Evolutionary conservation across 1,140 invertebrate species (phyloP), one percentile per base, ranked within the genome.

Genomic region (Linepithema humile): DNA sequence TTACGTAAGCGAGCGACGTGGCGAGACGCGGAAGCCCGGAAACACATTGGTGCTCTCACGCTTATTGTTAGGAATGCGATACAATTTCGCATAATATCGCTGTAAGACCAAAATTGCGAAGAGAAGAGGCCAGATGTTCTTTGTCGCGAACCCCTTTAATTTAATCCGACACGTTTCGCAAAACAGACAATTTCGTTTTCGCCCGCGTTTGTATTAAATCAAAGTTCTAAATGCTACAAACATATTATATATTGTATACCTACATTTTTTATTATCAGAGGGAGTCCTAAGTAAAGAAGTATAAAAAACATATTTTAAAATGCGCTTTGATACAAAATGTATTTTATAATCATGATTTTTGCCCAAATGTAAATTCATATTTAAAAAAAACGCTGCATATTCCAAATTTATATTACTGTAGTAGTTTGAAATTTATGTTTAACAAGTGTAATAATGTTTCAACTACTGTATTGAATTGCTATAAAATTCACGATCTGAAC

Each of bases 71-170:
- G 9, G 29, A 67, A 43, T 67, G 64, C 35, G 48, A 80, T 55
- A 55, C 20, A 35, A 17, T 23, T 69, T 78, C 23, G 48, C 64
- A 43, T 40, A 40, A 55, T 80, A 67, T 38, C 32, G 20, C 53
- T 78, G 23, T 70, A 57, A 80, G 70, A 80, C 40, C 12, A 55
- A 12, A 70, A 80, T 80, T 55, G 55, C 17, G 12, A 38, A 20
- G 20, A 5, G 7, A 50, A 77, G 48, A 32, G 23, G 26, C 23
- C 64, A 80, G 48, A 69, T 69, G 62, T 55, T 55, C 12, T 80
- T 55, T 40, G 35, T 53, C 32, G 62, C 48, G 17, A 29, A 45
- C 15, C n/a, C 29, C 35, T 26, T 55, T 50, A 23, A 69, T 80
- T 69, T 80, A 55, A 69, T 80, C 35, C 64, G 6, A 69, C 23